phyloP scores from a whole-genome alignment of 2,113 vertebrate species.

The Herpetotheres cachinnans region DNA sequence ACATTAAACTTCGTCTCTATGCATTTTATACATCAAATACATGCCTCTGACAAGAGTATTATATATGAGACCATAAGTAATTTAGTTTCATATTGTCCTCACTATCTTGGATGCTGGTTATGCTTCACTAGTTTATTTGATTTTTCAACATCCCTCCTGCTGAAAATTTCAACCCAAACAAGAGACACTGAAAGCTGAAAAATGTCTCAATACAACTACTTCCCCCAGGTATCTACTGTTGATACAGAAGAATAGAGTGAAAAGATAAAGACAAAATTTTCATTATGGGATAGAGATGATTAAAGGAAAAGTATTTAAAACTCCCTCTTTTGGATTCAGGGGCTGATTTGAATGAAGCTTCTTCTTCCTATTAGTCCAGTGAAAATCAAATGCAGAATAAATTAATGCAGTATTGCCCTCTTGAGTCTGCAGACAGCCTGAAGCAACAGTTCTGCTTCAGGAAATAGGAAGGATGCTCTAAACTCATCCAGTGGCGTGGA shows the following conservation, averaged over 20 bases:
- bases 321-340: accelerated
- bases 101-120: background rate
- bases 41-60: background rate
- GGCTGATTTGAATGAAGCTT: background rate
- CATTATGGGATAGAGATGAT: background rate
- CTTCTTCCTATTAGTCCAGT: background rate
- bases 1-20: background rate
- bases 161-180: background rate
- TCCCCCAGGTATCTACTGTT: background rate
- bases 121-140: background rate
- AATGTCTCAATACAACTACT: background rate
- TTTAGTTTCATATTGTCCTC: background rate
- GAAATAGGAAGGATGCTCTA: background rate
- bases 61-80: background rate
- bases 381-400: background rate
- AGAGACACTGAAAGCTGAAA: background rate
- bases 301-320: background rate
- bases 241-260: background rate
- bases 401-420: background rate
- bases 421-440: background rate
- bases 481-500: background rate
- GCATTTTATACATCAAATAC: background rate
- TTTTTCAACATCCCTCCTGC: background rate
- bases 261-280: background rate
- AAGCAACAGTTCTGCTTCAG: background rate